Evolutionary conservation across 2,797 vertebrate genomes (phyloP).

Genomic region (Gymnopithys bicolor): DNA sequence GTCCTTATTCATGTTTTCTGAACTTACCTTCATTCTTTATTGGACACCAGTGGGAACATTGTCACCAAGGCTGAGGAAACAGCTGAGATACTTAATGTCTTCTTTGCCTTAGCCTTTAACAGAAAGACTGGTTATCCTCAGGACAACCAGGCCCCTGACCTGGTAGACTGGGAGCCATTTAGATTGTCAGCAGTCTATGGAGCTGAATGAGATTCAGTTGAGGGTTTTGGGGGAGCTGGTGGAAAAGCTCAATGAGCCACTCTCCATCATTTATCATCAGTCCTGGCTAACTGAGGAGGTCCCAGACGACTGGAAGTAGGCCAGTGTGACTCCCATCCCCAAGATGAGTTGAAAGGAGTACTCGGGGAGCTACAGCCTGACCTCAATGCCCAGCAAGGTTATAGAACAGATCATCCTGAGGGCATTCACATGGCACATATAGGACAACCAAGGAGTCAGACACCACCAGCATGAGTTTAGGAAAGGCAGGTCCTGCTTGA

Average conservation of each 20-base stretch:
- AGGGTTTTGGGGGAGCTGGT: neutral
- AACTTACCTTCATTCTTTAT: neutral
- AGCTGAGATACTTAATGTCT: neutral
- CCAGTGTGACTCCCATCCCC: too few species aligned
- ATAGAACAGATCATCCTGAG: neutral
- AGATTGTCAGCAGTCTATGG: neutral
- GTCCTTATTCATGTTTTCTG: neutral
- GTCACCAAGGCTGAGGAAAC: neutral
- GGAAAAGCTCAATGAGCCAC: neutral
- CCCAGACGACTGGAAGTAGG: neutral
- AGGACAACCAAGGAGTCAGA: neutral
- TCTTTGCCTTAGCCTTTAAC: neutral
- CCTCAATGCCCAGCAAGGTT: neutral
- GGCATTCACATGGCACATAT: accelerated
- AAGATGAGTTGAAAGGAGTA: neutral
- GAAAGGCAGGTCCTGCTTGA: neutral
- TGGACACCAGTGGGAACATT: neutral
- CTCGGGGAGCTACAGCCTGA: neutral
- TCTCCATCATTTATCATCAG: neutral
- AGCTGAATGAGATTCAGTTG: neutral
- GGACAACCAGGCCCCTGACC: accelerated
- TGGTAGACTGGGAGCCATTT: neutral
- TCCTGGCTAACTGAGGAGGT: neutral
- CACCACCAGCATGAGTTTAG: neutral
- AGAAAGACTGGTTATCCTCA: neutral